phyloP scores from a whole-genome alignment of 2,888 invertebrate genomes.

The Odontocerum albicorne region DNA sequence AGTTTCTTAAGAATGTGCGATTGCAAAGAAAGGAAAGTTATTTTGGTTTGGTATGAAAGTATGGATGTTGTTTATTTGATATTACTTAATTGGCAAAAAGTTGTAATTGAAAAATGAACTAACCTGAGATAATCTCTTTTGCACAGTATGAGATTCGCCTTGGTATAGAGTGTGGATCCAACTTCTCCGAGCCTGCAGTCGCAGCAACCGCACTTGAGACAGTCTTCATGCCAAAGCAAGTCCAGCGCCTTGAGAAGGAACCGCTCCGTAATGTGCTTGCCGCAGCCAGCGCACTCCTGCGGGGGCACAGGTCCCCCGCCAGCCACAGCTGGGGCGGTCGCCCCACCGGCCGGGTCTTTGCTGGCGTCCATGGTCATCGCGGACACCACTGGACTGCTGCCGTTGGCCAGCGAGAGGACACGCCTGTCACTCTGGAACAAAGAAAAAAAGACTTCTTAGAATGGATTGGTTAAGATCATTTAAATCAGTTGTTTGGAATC shows the following conservation, averaged over 20 bases:
- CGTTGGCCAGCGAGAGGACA: constrained; percentile 53
- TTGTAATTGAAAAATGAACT: too few relatives aligned
- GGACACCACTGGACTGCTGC: constrained; percentile 52
- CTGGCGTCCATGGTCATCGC: constrained; percentile 88
- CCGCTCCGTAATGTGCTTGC: constrained; percentile 90
- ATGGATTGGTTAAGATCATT: too few relatives aligned
- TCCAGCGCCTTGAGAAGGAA: constrained; percentile 90
- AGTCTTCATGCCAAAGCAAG: constrained; percentile 97
- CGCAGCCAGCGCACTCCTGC: constrained; percentile 90
- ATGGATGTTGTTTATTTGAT: too few relatives aligned
- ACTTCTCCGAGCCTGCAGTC: constrained; percentile 96
- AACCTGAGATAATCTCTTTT: constrained; percentile 94
- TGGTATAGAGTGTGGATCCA: constrained; percentile 92
- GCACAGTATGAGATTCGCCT: constrained; percentile 94
- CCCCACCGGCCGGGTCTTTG: constrained; percentile 65
- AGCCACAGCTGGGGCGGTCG: constrained; percentile 45
- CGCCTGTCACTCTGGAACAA: constrained; percentile 53
- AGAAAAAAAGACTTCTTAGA: neutral
- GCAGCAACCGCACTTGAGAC: constrained; percentile 96
- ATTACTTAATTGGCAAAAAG: too few relatives aligned
- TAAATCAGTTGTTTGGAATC: too few relatives aligned
- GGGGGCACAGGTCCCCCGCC: constrained; percentile 38
- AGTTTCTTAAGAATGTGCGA: too few relatives aligned
- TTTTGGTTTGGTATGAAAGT: too few relatives aligned
- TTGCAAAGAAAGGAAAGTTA: too few relatives aligned